A percentile compares a stretch with the other conserved stretches of the same genome.
phyloP scores from a whole-genome alignment of 1,140 invertebrate genomes.

The silkworm (Bombyx mori) region ASM3026992v2 NC_085128.1:9298501-9299000 shows the following conservation, averaged over 20 bases:
- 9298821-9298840: not conserved
- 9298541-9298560: not conserved
- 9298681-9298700: not conserved
- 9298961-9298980: constrained; percentile 54
- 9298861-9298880: not conserved
- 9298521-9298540: not conserved
- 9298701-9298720: not conserved
- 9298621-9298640: not conserved
- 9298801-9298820: not conserved
- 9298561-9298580: no score
- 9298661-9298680: not conserved
- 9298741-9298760: not conserved
- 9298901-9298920: constrained; percentile 71
- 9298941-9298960: constrained; percentile 71
- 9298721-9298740: not conserved
- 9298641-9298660: not conserved
- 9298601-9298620: not conserved
- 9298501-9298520: not conserved
- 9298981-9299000: constrained; percentile 70
- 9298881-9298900: constrained; percentile 43
- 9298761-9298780: not conserved
- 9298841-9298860: not conserved
- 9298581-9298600: not conserved
- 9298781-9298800: not conserved
- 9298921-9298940: constrained; percentile 72